Conservation (phyloP, 2,888 invertebrate genomes). For the Chloromyia formosa region DNA sequence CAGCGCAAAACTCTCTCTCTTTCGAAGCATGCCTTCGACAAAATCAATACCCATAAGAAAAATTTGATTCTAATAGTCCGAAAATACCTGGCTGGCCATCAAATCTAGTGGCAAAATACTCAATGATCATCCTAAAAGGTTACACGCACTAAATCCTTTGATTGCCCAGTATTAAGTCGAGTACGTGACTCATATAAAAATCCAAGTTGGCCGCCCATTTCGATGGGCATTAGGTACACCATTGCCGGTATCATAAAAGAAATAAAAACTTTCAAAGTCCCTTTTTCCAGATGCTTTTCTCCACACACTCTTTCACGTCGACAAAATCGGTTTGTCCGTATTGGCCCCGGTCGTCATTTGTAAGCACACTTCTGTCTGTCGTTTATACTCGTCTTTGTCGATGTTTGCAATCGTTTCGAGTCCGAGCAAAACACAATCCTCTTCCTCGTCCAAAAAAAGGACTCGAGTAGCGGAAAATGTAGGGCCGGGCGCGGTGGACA, state of each 20-base stretch:
- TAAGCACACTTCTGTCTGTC: no score
- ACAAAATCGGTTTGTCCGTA: no score
- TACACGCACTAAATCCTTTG: slow-evolving; percentile 43
- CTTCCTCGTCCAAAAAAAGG: background rate
- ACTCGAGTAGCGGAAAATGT: background rate
- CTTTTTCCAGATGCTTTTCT: slow-evolving; percentile 37
- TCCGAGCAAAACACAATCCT: background rate
- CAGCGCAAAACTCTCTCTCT: no score
- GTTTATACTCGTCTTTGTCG: no score
- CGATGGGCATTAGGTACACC: slow-evolving; percentile 9
- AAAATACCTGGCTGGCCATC: slow-evolving; percentile 30
- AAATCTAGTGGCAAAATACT: slow-evolving; percentile 44
- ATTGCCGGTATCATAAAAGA: slow-evolving; percentile 32
- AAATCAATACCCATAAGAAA: slow-evolving; percentile 23
- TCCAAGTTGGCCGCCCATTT: slow-evolving; percentile 27
- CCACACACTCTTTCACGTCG: no score
- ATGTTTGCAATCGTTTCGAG: background rate
- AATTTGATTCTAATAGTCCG: slow-evolving; percentile 12
- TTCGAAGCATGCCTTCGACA: background rate
- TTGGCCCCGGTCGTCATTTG: no score
- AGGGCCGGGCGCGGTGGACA: no score
- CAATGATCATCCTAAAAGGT: slow-evolving; percentile 43
- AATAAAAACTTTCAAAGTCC: slow-evolving; percentile 38
- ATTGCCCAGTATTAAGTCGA: slow-evolving; percentile 40
- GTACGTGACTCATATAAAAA: slow-evolving; percentile 41